A percentile compares a stretch with the other conserved stretches of the same genome.
These are phyloP conservation scores for Scaptomyza cyrtandrae DNA, from an alignment of 2,888 invertebrate genomes.

Conservation along the genomic window DNA sequence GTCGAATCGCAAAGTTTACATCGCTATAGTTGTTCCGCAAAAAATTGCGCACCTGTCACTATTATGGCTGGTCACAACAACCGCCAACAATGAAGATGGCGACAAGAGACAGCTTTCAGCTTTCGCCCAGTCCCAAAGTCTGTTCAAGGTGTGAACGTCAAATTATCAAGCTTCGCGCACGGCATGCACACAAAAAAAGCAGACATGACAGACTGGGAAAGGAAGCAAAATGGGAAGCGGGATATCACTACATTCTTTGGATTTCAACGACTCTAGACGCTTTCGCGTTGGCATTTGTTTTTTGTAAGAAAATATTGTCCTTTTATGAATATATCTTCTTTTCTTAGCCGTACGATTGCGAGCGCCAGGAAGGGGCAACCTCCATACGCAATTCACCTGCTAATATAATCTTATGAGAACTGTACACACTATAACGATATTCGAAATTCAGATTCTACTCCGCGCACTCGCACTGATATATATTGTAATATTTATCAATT, in stretches of 20 bases:
- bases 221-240: conserved; percentile 26
- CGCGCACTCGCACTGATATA: too few relatives aligned
- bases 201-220: neutral
- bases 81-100: conserved; percentile 57
- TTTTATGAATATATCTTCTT: too few relatives aligned
- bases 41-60: conserved; percentile 63
- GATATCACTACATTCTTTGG: conserved; percentile 13
- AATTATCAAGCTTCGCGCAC: conserved; percentile 75
- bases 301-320: conserved; percentile 67
- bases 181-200: conserved; percentile 49
- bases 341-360: too few relatives aligned
- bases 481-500: too few relatives aligned
- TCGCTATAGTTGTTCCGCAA: too few relatives aligned
- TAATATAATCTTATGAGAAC: too few relatives aligned
- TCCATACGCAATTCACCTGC: too few relatives aligned
- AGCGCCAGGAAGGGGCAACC: too few relatives aligned
- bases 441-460: too few relatives aligned
- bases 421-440: too few relatives aligned
- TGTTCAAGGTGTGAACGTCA: conserved; percentile 73
- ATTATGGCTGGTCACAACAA: conserved; percentile 77
- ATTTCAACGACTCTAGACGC: conserved; percentile 23
- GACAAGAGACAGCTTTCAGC: conserved; percentile 45
- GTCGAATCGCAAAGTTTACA: too few relatives aligned
- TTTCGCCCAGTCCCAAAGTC: conserved; percentile 49
- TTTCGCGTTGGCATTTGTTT: conserved; percentile 56